Base-by-base conservation (phyloP, 37 sponge, comb jelly and placozoan genomes). In the Petrosia ficiformis region DNA sequence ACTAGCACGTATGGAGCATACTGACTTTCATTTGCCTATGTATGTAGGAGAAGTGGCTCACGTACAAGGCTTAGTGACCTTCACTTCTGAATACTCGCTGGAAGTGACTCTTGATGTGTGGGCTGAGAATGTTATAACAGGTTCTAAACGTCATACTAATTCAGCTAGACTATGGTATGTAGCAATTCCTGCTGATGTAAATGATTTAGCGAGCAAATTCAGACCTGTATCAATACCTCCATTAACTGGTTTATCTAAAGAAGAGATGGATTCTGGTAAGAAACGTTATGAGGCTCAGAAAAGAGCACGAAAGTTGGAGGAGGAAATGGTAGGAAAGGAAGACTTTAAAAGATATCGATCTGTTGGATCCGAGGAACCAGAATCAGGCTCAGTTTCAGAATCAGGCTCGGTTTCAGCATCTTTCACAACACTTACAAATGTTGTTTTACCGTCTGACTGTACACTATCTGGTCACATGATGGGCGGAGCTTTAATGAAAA, bases 401-500 rank as follows among this genome's bases (percentile, higher is more conserved):
- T 42, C 24, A 1, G 58, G 67, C 40, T 80, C 68, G 3, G 71
- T 79, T 0, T 38, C 69, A 41, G 32, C 37, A 29, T 92, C 92
- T 26, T 88, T 79, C 59, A 72, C 81, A 24, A 76, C 88, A 1
- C 79, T 92, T 21, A 77, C 73, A 28, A 90, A 87, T 25, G 31
- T 87, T 6, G 87, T 94, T 0, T 78, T 85, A 3, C 93, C 95
- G 3, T 84, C 86, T 1, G 95, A 94, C 76, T 94, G 95, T 57
- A n/a, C 40, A 0, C 2, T 59, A 5, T 38, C 66, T 0, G 76
- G 76, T 19, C 76, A 80, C 70, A 37, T 90, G 68, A 79, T 67
- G 72, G 95, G 95, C 2, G 95, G 95, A 1, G 43, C 84, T 3
- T 77, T 94, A 30, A 94, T 94, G 95, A 94, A 94, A 85, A 87